Percentiles rank a stretch among this genome's conserved stretches.
These are phyloP conservation scores for Oxyura jamaicensis DNA, from an alignment of 2,113 vertebrate species.

Conservation along the genomic window DNA sequence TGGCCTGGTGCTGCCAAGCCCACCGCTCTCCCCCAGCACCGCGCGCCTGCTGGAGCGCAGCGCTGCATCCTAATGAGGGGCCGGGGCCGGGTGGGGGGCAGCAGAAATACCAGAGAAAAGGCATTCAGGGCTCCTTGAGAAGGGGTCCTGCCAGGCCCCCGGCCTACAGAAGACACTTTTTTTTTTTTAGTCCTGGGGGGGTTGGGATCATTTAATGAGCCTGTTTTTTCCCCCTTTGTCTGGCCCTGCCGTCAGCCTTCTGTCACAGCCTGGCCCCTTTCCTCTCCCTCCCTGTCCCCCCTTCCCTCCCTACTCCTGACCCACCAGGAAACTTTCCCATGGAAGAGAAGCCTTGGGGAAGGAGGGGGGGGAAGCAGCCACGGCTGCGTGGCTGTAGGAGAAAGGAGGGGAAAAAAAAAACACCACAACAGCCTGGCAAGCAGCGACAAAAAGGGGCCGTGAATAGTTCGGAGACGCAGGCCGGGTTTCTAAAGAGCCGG, in stretches of 20 bases:
- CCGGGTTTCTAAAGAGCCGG: slow-evolving; percentile 62
- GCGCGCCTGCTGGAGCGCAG: not conserved
- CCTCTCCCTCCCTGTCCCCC: slow-evolving; percentile 44
- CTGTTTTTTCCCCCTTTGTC: slow-evolving; percentile 70
- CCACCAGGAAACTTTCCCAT: slow-evolving; percentile 76
- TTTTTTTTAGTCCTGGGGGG: not conserved
- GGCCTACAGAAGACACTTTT: slow-evolving; percentile 5
- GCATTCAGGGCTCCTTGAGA: slow-evolving; percentile 12
- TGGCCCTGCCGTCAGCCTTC: slow-evolving; percentile 68
- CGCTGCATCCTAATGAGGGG: slow-evolving; percentile 52
- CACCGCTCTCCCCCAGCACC: too few species aligned
- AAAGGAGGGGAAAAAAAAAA: slow-evolving; percentile 30
- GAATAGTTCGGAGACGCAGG: slow-evolving; percentile 70
- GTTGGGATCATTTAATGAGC: slow-evolving; percentile 55
- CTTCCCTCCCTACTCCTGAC: slow-evolving; percentile 55
- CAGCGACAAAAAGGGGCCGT: slow-evolving; percentile 59
- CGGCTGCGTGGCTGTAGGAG: not conserved
- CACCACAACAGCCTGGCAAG: not conserved
- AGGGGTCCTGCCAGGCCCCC: not conserved
- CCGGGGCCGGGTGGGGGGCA: not conserved
- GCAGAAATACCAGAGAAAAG: slow-evolving; percentile 57
- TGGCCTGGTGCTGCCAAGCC: too few species aligned
- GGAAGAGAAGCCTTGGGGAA: slow-evolving; percentile 33
- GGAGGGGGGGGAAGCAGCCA: not conserved
- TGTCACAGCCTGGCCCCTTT: slow-evolving; percentile 53